Evolutionary conservation across 2,888 invertebrate genomes (phyloP).

Genomic region (Dicranocentrus wangi): DNA sequence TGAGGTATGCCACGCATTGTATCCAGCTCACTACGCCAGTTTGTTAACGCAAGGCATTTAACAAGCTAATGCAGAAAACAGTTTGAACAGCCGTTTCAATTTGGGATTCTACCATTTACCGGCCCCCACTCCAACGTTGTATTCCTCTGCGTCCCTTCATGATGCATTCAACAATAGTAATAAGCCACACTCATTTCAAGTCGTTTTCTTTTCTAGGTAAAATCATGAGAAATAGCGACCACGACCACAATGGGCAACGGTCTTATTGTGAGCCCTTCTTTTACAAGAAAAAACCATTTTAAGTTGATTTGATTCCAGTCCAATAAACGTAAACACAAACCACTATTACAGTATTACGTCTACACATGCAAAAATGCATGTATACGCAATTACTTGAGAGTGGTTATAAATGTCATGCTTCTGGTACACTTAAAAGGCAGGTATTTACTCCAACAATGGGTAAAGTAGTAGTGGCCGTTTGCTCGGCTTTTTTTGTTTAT

Average conservation of each 20-base stretch:
- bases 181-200: neutral
- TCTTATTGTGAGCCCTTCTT: slow-evolving; percentile 5
- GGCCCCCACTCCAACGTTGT: neutral
- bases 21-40: neutral
- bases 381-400: too few species aligned
- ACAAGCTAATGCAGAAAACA: neutral
- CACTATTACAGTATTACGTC: neutral
- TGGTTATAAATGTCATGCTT: too few species aligned
- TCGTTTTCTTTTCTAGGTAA: slow-evolving; percentile 2
- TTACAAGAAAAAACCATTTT: slow-evolving; percentile 7
- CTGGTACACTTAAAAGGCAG: too few species aligned
- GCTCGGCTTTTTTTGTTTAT: neutral
- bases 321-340: slow-evolving; percentile 11
- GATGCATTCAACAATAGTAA: too few species aligned
- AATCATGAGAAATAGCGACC: slow-evolving; percentile 11
- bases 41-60: neutral
- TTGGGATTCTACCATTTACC: neutral
- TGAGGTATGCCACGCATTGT: too few species aligned
- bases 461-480: too few species aligned
- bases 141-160: too few species aligned
- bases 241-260: slow-evolving; percentile 11
- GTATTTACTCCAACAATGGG: too few species aligned
- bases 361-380: neutral
- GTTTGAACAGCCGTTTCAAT: slow-evolving; percentile 3
- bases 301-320: slow-evolving; percentile 12